Conservation (phyloP, 2,113 vertebrate species). For the Strix uralensis region DNA sequence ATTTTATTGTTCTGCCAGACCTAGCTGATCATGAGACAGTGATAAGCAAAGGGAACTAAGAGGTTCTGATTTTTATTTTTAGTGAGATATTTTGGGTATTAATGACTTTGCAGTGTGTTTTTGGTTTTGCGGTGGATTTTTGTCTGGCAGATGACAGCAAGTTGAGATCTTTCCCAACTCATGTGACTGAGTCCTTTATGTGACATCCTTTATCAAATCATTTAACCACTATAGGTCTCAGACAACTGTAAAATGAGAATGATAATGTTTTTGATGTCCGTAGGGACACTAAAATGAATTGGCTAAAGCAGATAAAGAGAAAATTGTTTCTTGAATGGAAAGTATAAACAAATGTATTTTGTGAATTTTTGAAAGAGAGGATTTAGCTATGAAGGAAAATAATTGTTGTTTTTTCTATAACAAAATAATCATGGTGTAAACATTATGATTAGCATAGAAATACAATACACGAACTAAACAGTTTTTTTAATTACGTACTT, state of each 20-base stretch:
- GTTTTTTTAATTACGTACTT: neutral
- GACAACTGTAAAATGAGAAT: neutral
- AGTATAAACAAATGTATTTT: neutral
- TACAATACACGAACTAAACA: neutral
- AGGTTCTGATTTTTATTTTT: constrained; percentile 59
- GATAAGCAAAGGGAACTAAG: constrained; percentile 38
- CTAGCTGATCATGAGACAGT: neutral
- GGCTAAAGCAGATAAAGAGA: neutral
- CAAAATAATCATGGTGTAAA: neutral
- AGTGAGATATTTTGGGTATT: constrained; percentile 33
- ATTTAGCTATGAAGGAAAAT: neutral
- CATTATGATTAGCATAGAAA: neutral
- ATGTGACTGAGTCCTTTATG: neutral
- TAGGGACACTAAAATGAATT: neutral
- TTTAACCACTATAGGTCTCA: neutral
- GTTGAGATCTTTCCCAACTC: constrained; percentile 5
- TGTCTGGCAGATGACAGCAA: neutral
- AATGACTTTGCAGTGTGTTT: constrained; percentile 22
- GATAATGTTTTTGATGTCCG: neutral
- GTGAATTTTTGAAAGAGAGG: neutral
- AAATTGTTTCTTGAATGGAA: neutral
- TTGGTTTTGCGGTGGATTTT: neutral
- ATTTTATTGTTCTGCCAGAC: neutral
- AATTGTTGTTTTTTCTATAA: neutral
- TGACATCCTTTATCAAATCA: neutral